Base-by-base conservation (phyloP, 2,113 vertebrate species). In the Alosa alosa region DNA sequence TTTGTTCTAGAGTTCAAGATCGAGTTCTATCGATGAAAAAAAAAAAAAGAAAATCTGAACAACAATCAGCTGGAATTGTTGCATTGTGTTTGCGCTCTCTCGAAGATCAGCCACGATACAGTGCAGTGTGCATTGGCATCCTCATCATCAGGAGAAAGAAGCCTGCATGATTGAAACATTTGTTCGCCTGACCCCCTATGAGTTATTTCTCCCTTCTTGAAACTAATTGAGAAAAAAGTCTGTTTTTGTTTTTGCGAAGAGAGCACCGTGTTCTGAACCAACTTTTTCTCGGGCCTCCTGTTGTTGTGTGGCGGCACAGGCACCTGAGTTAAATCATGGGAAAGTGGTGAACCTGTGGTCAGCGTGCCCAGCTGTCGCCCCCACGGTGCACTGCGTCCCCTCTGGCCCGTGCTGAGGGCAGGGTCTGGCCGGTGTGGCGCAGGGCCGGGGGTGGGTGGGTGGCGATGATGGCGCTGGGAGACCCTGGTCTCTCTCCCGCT, bases 1-100 rank as follows among this genome's bases (percentile, higher is more conserved):
- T 78, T 78, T 78, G 72, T 78, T 78, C 72, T 17, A 78, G 72
- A 78, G 72, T 78, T 78, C 72, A 78, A 78, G 72, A 78, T 78
- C 72, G 72, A 78, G 72, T 78, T 78, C 72, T 78, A 78, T 78
- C 39, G 72, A 78, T 25, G 9, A 72, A 31, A 31, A 64, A 25
- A 25, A 25, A 64, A 13, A 72, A 68, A 25, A 6, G 2, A 75
- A 31, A 36, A 9, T 78, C 31, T 41, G 31, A 78, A 78, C 72
- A 78, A 78, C 72, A 78, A 78, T 78, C 72, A 78, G 72, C 72
- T 78, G 72, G 72, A 78, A 78, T 78, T 17, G 31, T 78, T 78
- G 72, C 72, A 78, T 78, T 78, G 72, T 41, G 72, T 78, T 78
- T 75, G 31, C 15, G 9, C 72, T 78, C 72, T 3, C 31, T 78